phyloP scores from a whole-genome alignment of 2,888 invertebrate genomes.

The Aquatica leii region DNA sequence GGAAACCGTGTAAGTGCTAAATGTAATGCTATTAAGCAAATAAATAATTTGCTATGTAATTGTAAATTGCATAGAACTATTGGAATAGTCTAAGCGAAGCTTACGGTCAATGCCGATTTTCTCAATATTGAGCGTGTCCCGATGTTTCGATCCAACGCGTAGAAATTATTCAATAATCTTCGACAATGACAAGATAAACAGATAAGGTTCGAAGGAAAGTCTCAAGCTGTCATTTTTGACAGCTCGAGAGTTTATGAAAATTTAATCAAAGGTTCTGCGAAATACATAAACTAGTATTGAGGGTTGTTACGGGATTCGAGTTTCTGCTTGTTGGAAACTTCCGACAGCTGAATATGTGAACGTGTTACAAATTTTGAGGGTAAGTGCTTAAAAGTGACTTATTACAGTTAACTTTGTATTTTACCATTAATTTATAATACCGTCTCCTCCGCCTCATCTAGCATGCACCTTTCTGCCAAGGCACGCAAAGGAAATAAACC shows the following conservation, averaged over 20 bases:
- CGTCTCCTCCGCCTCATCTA: no score
- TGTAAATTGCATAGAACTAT: background rate
- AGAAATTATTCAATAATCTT: background rate
- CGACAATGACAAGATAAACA: slow-evolving; percentile 29
- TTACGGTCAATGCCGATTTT: no score
- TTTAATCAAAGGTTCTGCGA: slow-evolving; percentile 34
- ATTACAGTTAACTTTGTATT: slow-evolving; percentile 3
- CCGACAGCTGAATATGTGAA: slow-evolving; percentile 17
- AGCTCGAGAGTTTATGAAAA: slow-evolving; percentile 31
- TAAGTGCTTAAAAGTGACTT: slow-evolving; percentile 13
- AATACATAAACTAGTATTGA: slow-evolving; percentile 25
- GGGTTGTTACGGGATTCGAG: slow-evolving; percentile 27
- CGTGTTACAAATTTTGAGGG: slow-evolving; percentile 17
- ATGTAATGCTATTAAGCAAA: slow-evolving; percentile 10
- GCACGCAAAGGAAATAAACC: slow-evolving; percentile 13
- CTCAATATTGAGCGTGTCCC: no score
- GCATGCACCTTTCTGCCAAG: no score
- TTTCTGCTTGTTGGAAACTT: slow-evolving; percentile 20
- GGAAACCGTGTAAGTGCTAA: no score
- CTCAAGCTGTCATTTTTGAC: slow-evolving; percentile 28
- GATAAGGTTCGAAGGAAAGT: slow-evolving; percentile 26
- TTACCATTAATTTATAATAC: background rate
- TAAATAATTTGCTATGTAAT: background rate
- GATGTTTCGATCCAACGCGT: no score
- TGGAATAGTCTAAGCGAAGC: no score